A percentile compares a stretch with the other conserved stretches of the same genome.
These are phyloP conservation scores for Oeneis ivallda DNA, from an alignment of 2,888 invertebrate species.

Conservation along the genomic window DNA sequence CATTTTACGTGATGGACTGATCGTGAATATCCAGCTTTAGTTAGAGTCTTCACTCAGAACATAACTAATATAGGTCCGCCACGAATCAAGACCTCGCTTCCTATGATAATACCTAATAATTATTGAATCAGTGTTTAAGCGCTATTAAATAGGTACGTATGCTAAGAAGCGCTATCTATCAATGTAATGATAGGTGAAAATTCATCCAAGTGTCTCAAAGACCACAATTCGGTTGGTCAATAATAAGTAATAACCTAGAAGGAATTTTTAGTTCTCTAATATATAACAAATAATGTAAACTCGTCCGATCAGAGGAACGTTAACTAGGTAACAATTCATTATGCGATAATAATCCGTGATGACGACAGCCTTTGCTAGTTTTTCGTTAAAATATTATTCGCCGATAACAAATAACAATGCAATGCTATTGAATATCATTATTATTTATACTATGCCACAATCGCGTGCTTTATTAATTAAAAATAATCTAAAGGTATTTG, in stretches of 20 bases:
- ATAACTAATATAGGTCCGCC: too few relatives aligned
- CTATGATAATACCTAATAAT: too few relatives aligned
- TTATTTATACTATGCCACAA: conserved; percentile 20
- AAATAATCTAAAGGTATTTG: conserved; percentile 5
- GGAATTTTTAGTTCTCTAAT: not conserved
- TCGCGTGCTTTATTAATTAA: conserved; percentile 24
- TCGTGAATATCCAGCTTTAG: too few relatives aligned
- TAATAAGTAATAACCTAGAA: not conserved
- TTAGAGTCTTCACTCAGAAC: too few relatives aligned
- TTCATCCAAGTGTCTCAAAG: too few relatives aligned
- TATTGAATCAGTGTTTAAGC: too few relatives aligned
- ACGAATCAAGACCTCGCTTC: too few relatives aligned
- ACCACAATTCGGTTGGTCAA: not conserved
- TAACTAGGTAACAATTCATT: not conserved
- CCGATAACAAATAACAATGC: conserved; percentile 12
- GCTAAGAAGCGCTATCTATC: too few relatives aligned
- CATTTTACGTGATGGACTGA: too few relatives aligned
- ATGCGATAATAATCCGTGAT: conserved; percentile 5
- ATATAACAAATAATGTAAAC: not conserved
- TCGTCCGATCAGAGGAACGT: not conserved
- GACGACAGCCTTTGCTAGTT: not conserved
- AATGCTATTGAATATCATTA: conserved; percentile 15
- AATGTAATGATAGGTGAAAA: too few relatives aligned
- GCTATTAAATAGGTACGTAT: too few relatives aligned
- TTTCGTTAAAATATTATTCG: conserved; percentile 1